A percentile compares a stretch with the other conserved stretches of the same genome.
Evolutionary conservation across 2,888 invertebrate species (phyloP).

Genomic region (Halocaridina rubra): DNA sequence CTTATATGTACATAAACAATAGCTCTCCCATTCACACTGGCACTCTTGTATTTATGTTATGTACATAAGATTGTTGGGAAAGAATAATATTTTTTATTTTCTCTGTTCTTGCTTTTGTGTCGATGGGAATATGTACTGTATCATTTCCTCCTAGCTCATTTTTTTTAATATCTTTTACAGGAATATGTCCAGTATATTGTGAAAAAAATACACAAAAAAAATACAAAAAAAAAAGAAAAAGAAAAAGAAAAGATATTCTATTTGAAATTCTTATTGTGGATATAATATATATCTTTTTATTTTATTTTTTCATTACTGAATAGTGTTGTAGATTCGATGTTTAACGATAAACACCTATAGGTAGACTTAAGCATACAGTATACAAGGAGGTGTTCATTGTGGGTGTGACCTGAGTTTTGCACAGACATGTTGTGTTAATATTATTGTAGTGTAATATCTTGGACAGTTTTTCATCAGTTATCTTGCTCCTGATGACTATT

Average conservation of each 20-base stretch:
- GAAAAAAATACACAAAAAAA: constrained; percentile 24
- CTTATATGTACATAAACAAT: no score
- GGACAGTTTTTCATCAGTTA: no score
- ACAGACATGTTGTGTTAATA: constrained; percentile 34
- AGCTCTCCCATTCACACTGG: constrained; percentile 45
- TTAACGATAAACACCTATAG: constrained; percentile 25
- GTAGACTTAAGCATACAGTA: constrained; percentile 58
- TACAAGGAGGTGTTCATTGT: constrained; percentile 45
- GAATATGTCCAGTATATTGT: constrained; percentile 57
- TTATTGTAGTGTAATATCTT: no score
- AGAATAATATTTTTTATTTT: constrained; percentile 51
- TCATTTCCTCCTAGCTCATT: constrained; percentile 15
- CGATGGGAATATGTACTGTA: constrained; percentile 24
- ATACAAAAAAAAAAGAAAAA: no score
- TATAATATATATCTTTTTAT: constrained; percentile 42
- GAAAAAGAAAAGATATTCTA: constrained; percentile 37
- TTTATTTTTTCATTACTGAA: constrained; percentile 54
- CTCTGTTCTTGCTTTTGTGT: constrained; percentile 49
- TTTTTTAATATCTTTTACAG: constrained; percentile 49
- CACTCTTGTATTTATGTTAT: constrained; percentile 53
- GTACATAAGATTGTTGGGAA: constrained; percentile 54
- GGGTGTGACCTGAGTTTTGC: constrained; percentile 37
- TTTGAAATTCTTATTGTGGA: constrained; percentile 49
- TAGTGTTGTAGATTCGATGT: constrained; percentile 54
- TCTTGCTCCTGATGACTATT: no score